Conservation (phyloP, 2,888 invertebrate genomes). For the Campopleginae sp. region DNA sequence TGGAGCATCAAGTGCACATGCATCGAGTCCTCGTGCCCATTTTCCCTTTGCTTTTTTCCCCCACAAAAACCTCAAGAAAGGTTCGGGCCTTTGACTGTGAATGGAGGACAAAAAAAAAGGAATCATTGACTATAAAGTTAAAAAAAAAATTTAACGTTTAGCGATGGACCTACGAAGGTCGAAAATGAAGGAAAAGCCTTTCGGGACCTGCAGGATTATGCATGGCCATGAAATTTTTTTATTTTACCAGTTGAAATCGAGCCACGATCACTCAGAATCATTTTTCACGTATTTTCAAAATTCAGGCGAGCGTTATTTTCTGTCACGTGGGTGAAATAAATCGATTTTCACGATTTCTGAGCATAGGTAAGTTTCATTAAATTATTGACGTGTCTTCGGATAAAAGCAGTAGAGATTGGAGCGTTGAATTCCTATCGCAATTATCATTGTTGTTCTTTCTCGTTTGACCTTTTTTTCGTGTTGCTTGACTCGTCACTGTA, state of each 20-base stretch:
- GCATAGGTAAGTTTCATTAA: background rate
- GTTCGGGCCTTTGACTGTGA: background rate
- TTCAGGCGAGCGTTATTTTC: background rate
- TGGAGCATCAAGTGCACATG: background rate
- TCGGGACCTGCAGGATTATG: background rate
- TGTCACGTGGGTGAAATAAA: background rate
- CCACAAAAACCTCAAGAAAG: background rate
- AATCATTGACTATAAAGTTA: background rate
- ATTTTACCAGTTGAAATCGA: background rate
- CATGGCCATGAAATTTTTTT: background rate
- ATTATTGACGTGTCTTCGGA: background rate
- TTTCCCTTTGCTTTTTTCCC: background rate
- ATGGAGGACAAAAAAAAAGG: background rate
- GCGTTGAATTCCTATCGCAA: background rate
- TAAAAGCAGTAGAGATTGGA: background rate
- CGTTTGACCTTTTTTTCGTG: background rate
- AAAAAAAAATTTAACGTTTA: background rate
- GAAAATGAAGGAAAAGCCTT: background rate
- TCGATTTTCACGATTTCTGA: background rate
- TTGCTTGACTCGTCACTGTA: background rate
- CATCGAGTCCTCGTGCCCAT: slow-evolving; percentile 3
- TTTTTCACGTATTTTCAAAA: background rate
- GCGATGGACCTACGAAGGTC: background rate
- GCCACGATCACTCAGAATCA: background rate
- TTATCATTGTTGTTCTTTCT: background rate